Conservation (phyloP, 23 tunicate genomes). For the Diplosoma virens region DNA sequence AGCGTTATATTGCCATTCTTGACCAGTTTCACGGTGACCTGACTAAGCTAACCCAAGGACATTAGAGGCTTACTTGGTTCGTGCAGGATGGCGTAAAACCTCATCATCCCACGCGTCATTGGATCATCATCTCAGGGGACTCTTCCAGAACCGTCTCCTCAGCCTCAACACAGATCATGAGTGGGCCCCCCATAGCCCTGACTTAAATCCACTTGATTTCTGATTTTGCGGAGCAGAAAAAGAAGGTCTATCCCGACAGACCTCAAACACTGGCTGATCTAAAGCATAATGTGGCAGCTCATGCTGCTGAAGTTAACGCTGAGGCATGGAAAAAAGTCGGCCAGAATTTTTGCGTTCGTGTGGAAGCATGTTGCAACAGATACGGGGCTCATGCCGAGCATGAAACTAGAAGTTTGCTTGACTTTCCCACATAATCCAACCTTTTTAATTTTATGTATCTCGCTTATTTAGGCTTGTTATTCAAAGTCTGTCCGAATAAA, state of each 20-base stretch:
- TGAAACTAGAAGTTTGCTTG: slow-evolving; percentile 14
- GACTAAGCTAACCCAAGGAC: slow-evolving; percentile 3
- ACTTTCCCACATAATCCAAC: slow-evolving; percentile 2
- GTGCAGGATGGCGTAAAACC: slow-evolving; percentile 18
- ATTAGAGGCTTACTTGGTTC: slow-evolving; percentile 19
- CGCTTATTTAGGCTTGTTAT: background rate
- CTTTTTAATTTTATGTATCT: background rate
- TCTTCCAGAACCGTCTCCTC: slow-evolving; percentile 5
- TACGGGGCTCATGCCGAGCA: background rate
- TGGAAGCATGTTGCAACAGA: slow-evolving; percentile 15
- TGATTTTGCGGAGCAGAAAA: slow-evolving; percentile 15
- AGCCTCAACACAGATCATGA: slow-evolving; percentile 16
- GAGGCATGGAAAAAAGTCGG: slow-evolving; percentile 5
- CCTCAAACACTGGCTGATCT: slow-evolving; percentile 12
- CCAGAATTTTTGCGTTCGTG: slow-evolving; percentile 2
- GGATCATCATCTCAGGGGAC: background rate
- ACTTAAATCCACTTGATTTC: slow-evolving; percentile 23
- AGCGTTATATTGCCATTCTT: slow-evolving; percentile 11
- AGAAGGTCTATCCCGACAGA: background rate
- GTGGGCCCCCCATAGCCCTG: slow-evolving; percentile 19
- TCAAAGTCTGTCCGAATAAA: background rate
- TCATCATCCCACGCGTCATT: slow-evolving; percentile 9
- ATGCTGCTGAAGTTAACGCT: slow-evolving; percentile 11
- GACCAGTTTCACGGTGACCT: slow-evolving; percentile 9
- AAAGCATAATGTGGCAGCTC: background rate